Percentiles rank a stretch among this genome's conserved stretches.
Evolutionary conservation across 2,113 vertebrate species (phyloP).

Genomic region (Paralichthys olivaceus): DNA sequence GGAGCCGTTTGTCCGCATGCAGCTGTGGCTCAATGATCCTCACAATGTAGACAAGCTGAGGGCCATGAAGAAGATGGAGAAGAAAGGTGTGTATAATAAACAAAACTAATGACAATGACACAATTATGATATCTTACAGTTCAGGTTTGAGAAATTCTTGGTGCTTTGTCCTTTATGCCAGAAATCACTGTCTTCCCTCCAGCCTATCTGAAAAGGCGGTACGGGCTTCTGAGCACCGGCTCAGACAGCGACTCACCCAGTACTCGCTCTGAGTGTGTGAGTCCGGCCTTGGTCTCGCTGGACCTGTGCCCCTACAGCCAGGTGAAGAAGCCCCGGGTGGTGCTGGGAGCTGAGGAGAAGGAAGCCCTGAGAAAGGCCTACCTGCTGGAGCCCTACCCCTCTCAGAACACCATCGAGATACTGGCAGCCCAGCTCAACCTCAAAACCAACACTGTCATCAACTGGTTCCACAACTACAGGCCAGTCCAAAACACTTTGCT

Average conservation of each 20-base stretch:
- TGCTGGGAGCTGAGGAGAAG: slow-evolving; percentile 94
- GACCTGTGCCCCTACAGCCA: slow-evolving; percentile 91
- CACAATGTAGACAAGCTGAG: slow-evolving; percentile 96
- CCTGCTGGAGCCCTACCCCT: slow-evolving; percentile 95
- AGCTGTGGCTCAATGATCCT: slow-evolving; percentile 97
- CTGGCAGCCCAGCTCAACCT: slow-evolving; percentile 95
- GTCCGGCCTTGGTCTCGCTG: slow-evolving; percentile 86
- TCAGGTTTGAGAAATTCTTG: not conserved
- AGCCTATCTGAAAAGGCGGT: slow-evolving; percentile 97
- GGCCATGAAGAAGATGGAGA: slow-evolving; percentile 99
- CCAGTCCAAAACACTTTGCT: slow-evolving; percentile 56
- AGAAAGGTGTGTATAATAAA: slow-evolving; percentile 86
- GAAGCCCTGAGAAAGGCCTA: slow-evolving; percentile 94
- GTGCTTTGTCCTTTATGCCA: not conserved
- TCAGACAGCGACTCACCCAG: slow-evolving; percentile 95
- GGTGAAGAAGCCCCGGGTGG: slow-evolving; percentile 94
- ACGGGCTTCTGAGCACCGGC: slow-evolving; percentile 90
- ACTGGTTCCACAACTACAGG: slow-evolving; percentile 99
- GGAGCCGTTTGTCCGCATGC: slow-evolving; percentile 98
- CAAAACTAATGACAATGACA: not conserved
- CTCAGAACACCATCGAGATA: slow-evolving; percentile 96
- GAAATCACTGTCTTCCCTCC: slow-evolving; percentile 23
- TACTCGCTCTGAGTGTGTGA: slow-evolving; percentile 89
- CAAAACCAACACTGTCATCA: slow-evolving; percentile 98
- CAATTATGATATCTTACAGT: not conserved